Percentiles rank a stretch among this genome's conserved stretches.
Conservation (phyloP, 2,797 vertebrate genomes). For the Valencia hispanica region DNA sequence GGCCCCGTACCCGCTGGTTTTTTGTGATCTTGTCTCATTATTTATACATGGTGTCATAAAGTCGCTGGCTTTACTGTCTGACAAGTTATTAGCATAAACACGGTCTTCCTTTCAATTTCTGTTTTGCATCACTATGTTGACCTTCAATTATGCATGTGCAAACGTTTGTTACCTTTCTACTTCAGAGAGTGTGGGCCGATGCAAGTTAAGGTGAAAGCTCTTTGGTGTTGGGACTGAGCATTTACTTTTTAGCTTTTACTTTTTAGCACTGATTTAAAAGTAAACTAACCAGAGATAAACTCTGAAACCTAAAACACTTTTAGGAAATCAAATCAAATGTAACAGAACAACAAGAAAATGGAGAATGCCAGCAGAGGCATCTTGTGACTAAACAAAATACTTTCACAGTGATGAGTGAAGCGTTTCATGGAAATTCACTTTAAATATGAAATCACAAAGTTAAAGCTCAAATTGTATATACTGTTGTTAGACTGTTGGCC, state of each 20-base stretch:
- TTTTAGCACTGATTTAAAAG: not conserved
- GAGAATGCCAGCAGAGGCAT: not conserved
- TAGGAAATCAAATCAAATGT: not conserved
- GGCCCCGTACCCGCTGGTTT: conserved; percentile 49
- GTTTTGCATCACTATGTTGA: conserved; percentile 73
- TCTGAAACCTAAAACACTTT: not conserved
- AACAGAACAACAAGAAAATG: not conserved
- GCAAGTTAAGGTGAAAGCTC: conserved; percentile 5
- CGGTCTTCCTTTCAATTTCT: conserved; percentile 77
- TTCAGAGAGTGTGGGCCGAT: conserved; percentile 50
- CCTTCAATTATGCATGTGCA: conserved; percentile 81
- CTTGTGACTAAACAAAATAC: not conserved
- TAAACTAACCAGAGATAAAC: not conserved
- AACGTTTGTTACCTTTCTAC: conserved; percentile 73
- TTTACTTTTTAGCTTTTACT: not conserved
- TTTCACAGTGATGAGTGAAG: no score
- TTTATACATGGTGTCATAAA: conserved; percentile 79
- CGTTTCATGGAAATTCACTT: no score
- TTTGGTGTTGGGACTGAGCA: not conserved
- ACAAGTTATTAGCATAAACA: conserved; percentile 84
- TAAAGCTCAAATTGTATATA: not conserved
- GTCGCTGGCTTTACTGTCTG: conserved; percentile 64
- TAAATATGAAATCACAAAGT: no score
- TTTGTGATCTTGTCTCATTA: conserved; percentile 73
- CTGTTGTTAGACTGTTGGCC: not conserved